phyloP scores from a whole-genome alignment of 53 echinoderm and acorn worm genomes.

The Paracentrotus lividus region DNA sequence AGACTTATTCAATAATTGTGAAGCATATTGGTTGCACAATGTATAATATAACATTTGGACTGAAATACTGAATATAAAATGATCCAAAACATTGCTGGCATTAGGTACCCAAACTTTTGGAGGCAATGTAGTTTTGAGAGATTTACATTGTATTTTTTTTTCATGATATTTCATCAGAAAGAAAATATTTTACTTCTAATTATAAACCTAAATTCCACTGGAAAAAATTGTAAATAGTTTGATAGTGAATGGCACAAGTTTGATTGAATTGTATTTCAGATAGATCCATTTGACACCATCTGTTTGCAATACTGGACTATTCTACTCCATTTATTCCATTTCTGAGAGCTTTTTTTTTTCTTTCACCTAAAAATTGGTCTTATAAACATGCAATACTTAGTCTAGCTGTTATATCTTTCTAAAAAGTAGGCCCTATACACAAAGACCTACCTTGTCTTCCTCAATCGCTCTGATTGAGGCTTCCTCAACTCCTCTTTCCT shows the following conservation, averaged over 20 bases:
- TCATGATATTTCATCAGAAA: not conserved
- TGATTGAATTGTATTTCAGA: not conserved
- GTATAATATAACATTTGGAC: too few relatives aligned
- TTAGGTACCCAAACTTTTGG: too few relatives aligned
- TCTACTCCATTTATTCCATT: not conserved
- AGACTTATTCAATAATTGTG: too few relatives aligned
- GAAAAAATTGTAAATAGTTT: not conserved
- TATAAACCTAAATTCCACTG: not conserved
- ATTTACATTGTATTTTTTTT: not conserved
- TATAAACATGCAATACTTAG: not conserved
- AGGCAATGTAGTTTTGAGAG: not conserved
- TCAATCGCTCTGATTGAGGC: not conserved
- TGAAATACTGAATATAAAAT: too few relatives aligned
- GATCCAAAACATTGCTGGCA: too few relatives aligned
- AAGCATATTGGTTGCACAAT: too few relatives aligned
- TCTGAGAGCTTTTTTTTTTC: not conserved
- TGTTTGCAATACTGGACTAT: not conserved
- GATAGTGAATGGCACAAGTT: not conserved
- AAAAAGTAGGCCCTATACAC: not conserved
- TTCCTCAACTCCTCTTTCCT: not conserved
- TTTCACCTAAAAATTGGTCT: not conserved
- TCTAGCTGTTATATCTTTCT: not conserved
- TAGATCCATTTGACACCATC: too few relatives aligned
- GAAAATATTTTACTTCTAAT: not conserved
- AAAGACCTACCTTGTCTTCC: conserved; percentile 5